Percentiles rank a stretch among this genome's conserved stretches.
Evolutionary conservation across 2,888 invertebrate species (phyloP).

Genomic region (Stramonita haemastoma): DNA sequence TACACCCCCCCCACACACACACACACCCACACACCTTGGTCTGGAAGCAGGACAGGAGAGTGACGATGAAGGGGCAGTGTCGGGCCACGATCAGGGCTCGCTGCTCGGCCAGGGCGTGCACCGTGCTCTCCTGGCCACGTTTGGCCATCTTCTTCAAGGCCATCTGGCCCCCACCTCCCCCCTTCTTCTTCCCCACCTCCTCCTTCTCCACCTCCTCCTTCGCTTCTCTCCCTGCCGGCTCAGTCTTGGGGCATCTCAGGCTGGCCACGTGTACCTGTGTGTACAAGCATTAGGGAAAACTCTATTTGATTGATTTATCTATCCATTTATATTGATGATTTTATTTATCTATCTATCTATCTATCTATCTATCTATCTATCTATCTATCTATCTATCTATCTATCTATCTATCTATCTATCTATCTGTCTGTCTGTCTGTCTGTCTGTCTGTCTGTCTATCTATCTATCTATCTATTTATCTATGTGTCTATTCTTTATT

Average conservation of each 20-base stretch:
- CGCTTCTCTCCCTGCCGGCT: neutral
- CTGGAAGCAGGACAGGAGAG: constrained; percentile 34
- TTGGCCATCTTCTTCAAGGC: constrained; percentile 38
- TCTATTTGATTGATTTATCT: too few relatives aligned
- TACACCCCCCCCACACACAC: neutral
- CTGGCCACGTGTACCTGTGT: constrained; percentile 27
- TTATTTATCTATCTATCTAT: too few relatives aligned
- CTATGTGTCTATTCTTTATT: too few relatives aligned
- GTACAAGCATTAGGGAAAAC: neutral
- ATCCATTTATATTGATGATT: neutral
- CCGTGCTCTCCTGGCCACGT: constrained; percentile 21
- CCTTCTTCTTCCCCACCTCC: neutral
- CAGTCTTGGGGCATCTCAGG: neutral
- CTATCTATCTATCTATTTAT: too few relatives aligned
- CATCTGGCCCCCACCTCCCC: neutral
- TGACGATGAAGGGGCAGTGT: constrained; percentile 34
- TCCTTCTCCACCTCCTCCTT: neutral
- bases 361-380: neutral
- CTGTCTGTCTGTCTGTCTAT: too few relatives aligned
- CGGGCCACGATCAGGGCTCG: constrained; percentile 20
- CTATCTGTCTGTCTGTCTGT: too few relatives aligned
- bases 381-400: neutral
- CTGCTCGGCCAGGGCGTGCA: constrained; percentile 34
- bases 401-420: neutral
- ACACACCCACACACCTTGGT: constrained; percentile 35